Evolutionary conservation across 2,888 invertebrate species (phyloP), one percentile per base, ranked within the genome.

Genomic region (Apodemia mormo): DNA sequence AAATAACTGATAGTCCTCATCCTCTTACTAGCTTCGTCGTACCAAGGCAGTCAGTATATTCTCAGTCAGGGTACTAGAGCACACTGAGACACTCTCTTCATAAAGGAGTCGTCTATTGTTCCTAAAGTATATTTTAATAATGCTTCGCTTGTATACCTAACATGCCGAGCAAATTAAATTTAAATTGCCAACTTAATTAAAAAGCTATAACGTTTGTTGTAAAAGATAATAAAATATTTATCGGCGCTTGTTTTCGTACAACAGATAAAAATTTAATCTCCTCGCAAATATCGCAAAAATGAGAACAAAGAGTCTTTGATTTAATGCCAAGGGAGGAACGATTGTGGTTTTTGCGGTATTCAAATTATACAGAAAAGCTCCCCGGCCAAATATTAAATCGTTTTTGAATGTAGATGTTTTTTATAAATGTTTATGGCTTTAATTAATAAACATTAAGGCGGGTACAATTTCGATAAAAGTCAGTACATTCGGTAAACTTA

Each of bases 271-370:
- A 64, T 64, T 64, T 64, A 64, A 64, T 64, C 61, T 64, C 14
- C 61, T 12, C 61, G 14, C 61, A 64, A 64, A 37, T 64, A 64
- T 64, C 61, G 61, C 33, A 64, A 64, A 64, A 64, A 64, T 64
- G 61, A 33, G 61, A 64, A 64, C 61, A 64, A 64, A 64, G 61
- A 64, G 49, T 49, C 33, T 58, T 30, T 64, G 61, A 64, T 64
- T 64, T 64, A 64, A 64, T 33, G 33, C 61, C 61, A 37, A 64
- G 14, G 61, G 61, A 64, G 14, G 37, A 64, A 37, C 33, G 61
- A 64, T 64, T 64, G 61, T 64, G 61, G 61, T 64, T 64, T 64
- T 37, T 64, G 61, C 61, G 61, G 61, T 64, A 64, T 64, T 64
- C 37, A 64, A 64, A 64, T 64, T 30, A 64, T 64, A 64, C n/a